These are phyloP conservation scores for Aphelinus certus DNA, from an alignment of 1,140 invertebrate species.

Conservation along the genomic window DNA sequence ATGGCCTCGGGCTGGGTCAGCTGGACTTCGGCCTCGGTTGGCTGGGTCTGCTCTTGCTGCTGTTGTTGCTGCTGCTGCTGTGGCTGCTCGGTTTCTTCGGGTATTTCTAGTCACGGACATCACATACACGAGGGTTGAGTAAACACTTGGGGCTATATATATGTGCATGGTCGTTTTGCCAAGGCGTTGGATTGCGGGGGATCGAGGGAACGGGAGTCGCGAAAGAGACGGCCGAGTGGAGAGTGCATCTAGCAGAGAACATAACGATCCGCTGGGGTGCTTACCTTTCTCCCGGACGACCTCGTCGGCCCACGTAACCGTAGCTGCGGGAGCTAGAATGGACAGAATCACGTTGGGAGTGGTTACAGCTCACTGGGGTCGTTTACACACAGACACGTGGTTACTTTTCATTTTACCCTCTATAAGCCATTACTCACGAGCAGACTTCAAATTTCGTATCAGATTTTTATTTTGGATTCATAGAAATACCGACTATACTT, in stretches of 20 bases:
- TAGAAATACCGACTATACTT: too few relatives aligned
- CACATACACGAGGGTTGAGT: constrained; percentile 24
- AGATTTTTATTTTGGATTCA: too few relatives aligned
- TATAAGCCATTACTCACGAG: too few relatives aligned
- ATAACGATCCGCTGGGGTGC: neutral
- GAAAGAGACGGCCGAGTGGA: too few relatives aligned
- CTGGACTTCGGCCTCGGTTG: neutral
- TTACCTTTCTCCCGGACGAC: constrained; percentile 29
- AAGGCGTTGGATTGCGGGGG: too few relatives aligned
- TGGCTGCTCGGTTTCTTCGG: constrained; percentile 1
- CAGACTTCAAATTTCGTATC: too few relatives aligned
- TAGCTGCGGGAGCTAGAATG: constrained; percentile 27
- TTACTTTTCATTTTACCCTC: too few relatives aligned
- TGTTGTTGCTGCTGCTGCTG: neutral
- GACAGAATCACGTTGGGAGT: constrained; percentile 26
- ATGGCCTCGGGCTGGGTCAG: neutral
- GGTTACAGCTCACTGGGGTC: constrained; percentile 12
- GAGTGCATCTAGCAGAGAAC: too few relatives aligned
- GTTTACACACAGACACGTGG: too few relatives aligned
- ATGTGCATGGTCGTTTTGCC: too few relatives aligned
- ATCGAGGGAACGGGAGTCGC: too few relatives aligned
- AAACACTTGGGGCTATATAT: neutral
- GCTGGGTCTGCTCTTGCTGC: too few relatives aligned
- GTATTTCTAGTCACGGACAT: constrained; percentile 30
- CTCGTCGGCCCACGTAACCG: constrained; percentile 16